Conservation (phyloP, 37 sponge, comb jelly and placozoan species). For the Beroe forskalii region DNA sequence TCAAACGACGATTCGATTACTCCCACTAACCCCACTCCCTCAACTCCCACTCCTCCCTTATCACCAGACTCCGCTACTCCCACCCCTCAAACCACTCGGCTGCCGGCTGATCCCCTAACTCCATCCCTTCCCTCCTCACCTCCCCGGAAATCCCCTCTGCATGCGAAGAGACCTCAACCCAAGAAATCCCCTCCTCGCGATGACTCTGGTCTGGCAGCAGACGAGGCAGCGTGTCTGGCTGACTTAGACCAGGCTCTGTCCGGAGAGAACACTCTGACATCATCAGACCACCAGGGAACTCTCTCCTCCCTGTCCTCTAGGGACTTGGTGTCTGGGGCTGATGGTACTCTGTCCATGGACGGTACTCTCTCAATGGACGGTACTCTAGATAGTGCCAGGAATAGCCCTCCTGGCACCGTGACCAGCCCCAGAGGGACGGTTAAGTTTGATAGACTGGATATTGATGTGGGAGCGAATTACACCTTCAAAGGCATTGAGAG, state of each 20-base stretch:
- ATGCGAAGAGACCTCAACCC: no score
- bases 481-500: conserved; percentile 14
- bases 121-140: no score
- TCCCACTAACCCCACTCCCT: no score
- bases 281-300: not conserved
- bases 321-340: not conserved
- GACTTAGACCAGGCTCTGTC: conserved; percentile 10
- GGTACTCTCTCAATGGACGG: not conserved
- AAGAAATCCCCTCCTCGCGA: no score
- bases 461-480: not conserved
- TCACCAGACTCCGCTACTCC: no score
- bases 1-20: no score
- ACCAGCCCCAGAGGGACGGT: not conserved
- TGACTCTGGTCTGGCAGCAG: not conserved
- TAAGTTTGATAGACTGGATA: not conserved
- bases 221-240: not conserved
- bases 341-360: no score
- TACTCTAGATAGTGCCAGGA: not conserved
- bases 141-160: no score
- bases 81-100: no score
- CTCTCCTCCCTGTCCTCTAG: not conserved
- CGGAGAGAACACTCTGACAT: not conserved
- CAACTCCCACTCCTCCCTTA: no score
- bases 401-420: not conserved
- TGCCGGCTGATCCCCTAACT: no score